phyloP scores from a whole-genome alignment of 1,140 invertebrate species.

The Arctopsyche grandis region DNA sequence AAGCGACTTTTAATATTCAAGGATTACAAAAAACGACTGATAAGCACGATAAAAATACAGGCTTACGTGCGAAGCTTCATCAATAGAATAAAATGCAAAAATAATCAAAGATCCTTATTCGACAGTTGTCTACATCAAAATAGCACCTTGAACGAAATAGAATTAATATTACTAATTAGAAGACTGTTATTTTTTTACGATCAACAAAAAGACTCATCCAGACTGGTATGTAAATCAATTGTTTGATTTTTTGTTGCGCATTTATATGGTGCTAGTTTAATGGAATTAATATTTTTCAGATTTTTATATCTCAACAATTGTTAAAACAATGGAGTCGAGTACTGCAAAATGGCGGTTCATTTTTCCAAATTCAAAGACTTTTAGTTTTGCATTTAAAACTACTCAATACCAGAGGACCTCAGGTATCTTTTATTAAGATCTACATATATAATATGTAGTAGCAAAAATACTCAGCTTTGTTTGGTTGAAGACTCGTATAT shows the following conservation, averaged over 20 bases:
- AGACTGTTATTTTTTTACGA: slow-evolving; percentile 84
- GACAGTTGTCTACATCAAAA: slow-evolving; percentile 69
- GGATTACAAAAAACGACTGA: slow-evolving; percentile 74
- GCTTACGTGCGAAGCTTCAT: slow-evolving; percentile 82
- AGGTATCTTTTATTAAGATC: slow-evolving; percentile 56
- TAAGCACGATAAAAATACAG: slow-evolving; percentile 81
- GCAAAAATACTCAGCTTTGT: no score
- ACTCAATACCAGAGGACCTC: slow-evolving; percentile 58
- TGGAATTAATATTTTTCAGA: slow-evolving; percentile 58
- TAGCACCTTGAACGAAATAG: slow-evolving; percentile 65
- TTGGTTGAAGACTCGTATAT: no score
- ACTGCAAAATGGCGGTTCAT: slow-evolving; percentile 63
- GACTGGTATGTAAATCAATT: slow-evolving; percentile 71
- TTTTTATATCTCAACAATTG: slow-evolving; percentile 70
- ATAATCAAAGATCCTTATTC: slow-evolving; percentile 74
- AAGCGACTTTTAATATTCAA: slow-evolving; percentile 58
- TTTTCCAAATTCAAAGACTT: slow-evolving; percentile 72
- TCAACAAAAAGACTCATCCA: slow-evolving; percentile 71
- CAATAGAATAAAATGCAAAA: slow-evolving; percentile 73
- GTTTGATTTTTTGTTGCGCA: background rate
- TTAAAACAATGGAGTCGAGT: slow-evolving; percentile 70
- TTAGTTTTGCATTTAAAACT: slow-evolving; percentile 68
- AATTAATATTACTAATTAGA: slow-evolving; percentile 68
- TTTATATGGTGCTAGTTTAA: slow-evolving; percentile 11
- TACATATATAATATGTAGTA: slow-evolving; percentile 2